A percentile compares a stretch with the other conserved stretches of the same genome.
Conservation (phyloP, 1,140 invertebrate genomes). For the Hylaeus volcanicus region DNA sequence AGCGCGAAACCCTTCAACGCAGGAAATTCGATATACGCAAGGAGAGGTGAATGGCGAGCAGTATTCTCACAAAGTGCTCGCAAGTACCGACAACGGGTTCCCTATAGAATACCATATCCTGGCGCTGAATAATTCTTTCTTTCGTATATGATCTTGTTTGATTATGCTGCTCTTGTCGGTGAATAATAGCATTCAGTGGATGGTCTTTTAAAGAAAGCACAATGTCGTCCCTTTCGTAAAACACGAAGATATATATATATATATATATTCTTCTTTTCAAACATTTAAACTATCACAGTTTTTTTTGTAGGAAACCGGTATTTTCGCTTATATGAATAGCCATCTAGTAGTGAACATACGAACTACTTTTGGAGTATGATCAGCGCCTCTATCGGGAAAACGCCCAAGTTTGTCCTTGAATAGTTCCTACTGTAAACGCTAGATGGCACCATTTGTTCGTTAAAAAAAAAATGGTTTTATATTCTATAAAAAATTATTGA, state of each 20-base stretch:
- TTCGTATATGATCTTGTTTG: neutral
- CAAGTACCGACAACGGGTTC: slow-evolving; percentile 22
- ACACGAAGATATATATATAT: neutral
- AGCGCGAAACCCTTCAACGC: slow-evolving; percentile 54
- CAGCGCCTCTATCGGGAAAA: too few species aligned
- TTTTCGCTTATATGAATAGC: too few species aligned
- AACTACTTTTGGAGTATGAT: too few species aligned
- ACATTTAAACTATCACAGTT: too few species aligned
- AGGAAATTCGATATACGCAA: slow-evolving; percentile 50
- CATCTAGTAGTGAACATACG: too few species aligned
- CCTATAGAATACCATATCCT: slow-evolving; percentile 32
- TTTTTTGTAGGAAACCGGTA: too few species aligned
- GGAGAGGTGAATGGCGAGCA: slow-evolving; percentile 38
- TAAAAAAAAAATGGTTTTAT: too few species aligned
- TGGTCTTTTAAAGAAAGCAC: neutral
- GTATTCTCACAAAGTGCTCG: slow-evolving; percentile 36
- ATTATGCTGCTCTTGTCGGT: neutral
- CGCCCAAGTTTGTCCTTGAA: too few species aligned
- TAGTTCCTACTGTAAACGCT: too few species aligned
- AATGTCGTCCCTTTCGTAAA: neutral
- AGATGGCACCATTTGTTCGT: too few species aligned
- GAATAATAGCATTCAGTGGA: slow-evolving; percentile 10
- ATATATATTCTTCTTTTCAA: too few species aligned
- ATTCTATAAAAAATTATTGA: too few species aligned
- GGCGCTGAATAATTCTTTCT: slow-evolving; percentile 21